Conservation (phyloP, 2,797 vertebrate species). For the Petrocephalus sullivani region DNA sequence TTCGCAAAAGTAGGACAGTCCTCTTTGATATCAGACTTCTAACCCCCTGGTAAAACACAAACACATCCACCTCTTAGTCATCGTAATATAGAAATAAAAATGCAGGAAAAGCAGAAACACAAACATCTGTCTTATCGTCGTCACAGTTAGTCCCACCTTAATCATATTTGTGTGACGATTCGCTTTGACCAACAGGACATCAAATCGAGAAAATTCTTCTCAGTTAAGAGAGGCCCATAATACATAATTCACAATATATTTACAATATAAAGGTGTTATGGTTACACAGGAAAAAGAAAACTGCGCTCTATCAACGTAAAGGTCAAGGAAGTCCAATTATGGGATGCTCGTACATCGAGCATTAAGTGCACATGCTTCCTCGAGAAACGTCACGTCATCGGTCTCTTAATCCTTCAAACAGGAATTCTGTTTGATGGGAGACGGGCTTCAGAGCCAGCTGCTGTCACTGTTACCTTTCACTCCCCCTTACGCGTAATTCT, state of each 20-base stretch:
- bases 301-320: conserved; percentile 42
- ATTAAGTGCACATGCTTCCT: neutral
- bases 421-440: neutral
- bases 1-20: conserved; percentile 21
- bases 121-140: neutral
- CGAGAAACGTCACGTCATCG: neutral
- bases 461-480: conserved; percentile 11
- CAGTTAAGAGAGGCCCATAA: neutral
- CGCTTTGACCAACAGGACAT: neutral
- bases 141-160: neutral
- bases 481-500: conserved; percentile 15
- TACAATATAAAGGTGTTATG: conserved; percentile 37
- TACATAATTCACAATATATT: neutral
- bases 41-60: neutral
- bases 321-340: conserved; percentile 40
- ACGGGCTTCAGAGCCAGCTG: conserved; percentile 2
- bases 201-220: neutral
- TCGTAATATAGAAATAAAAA: neutral
- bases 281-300: conserved; percentile 44
- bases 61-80: conserved; percentile 20
- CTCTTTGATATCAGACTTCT: conserved; percentile 8
- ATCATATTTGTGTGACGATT: neutral
- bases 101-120: neutral
- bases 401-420: neutral
- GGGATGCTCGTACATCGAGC: conserved; percentile 32